These are phyloP conservation scores for Sebastolobus altivelis DNA, from an alignment of 2,797 vertebrate genomes.

Conservation along the genomic window DNA sequence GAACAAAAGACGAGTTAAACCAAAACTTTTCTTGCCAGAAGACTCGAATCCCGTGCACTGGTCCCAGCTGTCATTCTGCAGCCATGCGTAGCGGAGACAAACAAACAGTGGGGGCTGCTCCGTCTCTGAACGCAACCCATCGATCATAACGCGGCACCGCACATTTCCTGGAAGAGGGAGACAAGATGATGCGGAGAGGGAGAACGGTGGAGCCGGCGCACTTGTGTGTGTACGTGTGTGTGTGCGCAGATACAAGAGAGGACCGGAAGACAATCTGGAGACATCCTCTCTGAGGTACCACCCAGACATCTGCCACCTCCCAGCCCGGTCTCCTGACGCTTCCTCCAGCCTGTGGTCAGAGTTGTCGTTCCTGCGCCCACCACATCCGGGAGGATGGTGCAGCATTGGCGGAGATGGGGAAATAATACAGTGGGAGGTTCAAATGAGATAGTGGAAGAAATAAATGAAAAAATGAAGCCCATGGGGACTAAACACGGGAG, in stretches of 20 bases:
- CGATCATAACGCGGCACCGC: conserved; percentile 72
- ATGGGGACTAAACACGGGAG: conserved; percentile 32
- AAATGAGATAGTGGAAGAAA: conserved; percentile 25
- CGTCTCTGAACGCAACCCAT: conserved; percentile 73
- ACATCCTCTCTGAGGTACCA: conserved; percentile 57
- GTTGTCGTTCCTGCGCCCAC: conserved; percentile 28
- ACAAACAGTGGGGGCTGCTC: conserved; percentile 76
- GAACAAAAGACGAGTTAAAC: conserved; percentile 48
- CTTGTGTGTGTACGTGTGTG: conserved; percentile 24
- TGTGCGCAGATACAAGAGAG: conserved; percentile 18
- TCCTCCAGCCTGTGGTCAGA: conserved; percentile 57
- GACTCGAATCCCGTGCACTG: conserved; percentile 46
- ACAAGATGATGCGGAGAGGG: conserved; percentile 54
- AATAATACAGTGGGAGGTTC: conserved; percentile 50
- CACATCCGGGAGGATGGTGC: conserved; percentile 30
- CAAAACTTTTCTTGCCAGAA: conserved; percentile 52
- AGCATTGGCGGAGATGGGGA: neutral
- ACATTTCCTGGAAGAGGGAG: conserved; percentile 76
- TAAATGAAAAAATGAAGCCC: conserved; percentile 43
- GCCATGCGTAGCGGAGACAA: conserved; percentile 74
- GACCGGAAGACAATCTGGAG: conserved; percentile 44
- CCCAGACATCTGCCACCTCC: conserved; percentile 67
- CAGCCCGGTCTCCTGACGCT: conserved; percentile 23
- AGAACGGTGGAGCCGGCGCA: conserved; percentile 44
- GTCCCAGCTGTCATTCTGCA: conserved; percentile 76